Evolutionary conservation across 2,888 invertebrate genomes (phyloP).

Genomic region (Ennomos erosarius): DNA sequence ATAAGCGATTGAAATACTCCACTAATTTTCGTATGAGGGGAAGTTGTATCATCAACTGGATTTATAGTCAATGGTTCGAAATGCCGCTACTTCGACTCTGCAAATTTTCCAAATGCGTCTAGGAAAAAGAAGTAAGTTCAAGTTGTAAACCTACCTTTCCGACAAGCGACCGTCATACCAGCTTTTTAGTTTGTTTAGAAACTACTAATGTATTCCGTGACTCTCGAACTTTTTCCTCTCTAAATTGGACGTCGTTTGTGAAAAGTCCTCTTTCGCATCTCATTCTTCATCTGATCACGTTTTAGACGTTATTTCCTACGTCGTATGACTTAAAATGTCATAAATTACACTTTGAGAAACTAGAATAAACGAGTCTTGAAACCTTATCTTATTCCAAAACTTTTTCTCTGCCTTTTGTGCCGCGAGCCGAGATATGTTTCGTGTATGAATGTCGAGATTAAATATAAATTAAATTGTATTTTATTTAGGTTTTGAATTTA

Average conservation of each 20-base stretch:
- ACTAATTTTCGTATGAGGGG: too few species aligned
- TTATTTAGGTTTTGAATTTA: neutral
- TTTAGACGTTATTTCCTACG: constrained; percentile 41
- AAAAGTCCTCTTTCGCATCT: constrained; percentile 37
- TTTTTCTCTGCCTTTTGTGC: constrained; percentile 37
- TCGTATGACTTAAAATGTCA: constrained; percentile 40
- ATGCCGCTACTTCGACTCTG: too few species aligned
- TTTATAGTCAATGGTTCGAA: too few species aligned
- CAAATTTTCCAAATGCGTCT: too few species aligned
- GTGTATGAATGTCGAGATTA: constrained; percentile 35
- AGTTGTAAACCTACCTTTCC: constrained; percentile 15
- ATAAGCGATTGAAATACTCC: too few species aligned
- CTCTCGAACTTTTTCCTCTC: constrained; percentile 39
- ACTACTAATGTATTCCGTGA: constrained; percentile 43
- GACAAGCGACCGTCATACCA: constrained; percentile 3
- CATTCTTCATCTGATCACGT: constrained; percentile 31
- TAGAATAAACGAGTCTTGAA: constrained; percentile 48
- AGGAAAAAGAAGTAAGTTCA: neutral
- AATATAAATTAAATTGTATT: constrained; percentile 1
- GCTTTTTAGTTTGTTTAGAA: constrained; percentile 39
- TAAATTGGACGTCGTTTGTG: constrained; percentile 42
- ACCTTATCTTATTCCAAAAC: constrained; percentile 40
- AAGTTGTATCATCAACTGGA: too few species aligned
- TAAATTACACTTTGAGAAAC: constrained; percentile 41
- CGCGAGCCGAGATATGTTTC: constrained; percentile 30